Evolutionary conservation across 1,140 invertebrate genomes (phyloP).

Genomic region (Diabrotica undecimpunctata): DNA sequence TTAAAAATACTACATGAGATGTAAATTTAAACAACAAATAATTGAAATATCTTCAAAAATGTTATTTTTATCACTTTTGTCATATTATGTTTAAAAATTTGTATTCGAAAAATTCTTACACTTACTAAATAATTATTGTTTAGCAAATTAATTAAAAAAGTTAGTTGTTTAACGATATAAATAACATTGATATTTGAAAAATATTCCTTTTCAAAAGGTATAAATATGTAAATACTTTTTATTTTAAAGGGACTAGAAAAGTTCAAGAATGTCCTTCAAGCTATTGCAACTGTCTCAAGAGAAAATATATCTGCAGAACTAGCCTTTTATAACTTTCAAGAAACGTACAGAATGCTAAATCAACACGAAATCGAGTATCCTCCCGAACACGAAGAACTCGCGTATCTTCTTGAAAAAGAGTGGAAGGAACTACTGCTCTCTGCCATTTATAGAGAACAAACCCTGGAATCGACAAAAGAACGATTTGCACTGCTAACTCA

Average conservation of each 20-base stretch:
- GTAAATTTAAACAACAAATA: too few relatives aligned
- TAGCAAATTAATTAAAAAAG: too few relatives aligned
- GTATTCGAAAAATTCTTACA: too few relatives aligned
- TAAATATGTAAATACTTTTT: neutral
- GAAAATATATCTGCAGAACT: conserved; percentile 73
- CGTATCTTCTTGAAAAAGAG: conserved; percentile 59
- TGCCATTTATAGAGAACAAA: conserved; percentile 62
- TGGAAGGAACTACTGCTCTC: conserved; percentile 67
- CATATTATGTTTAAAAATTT: too few relatives aligned
- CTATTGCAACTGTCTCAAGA: conserved; percentile 70
- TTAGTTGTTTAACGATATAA: too few relatives aligned
- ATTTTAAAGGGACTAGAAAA: conserved; percentile 59
- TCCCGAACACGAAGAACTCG: conserved; percentile 56
- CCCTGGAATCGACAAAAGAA: conserved; percentile 67
- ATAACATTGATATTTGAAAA: too few relatives aligned
- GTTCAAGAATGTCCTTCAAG: conserved; percentile 79
- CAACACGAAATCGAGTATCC: conserved; percentile 45
- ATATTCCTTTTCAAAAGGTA: too few relatives aligned
- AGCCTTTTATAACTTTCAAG: conserved; percentile 63
- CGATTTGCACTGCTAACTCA: conserved; percentile 76
- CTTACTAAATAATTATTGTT: too few relatives aligned
- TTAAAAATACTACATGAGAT: too few relatives aligned
- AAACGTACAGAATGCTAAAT: conserved; percentile 47
- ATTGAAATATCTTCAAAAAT: too few relatives aligned
- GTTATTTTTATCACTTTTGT: too few relatives aligned